These are phyloP conservation scores for Lordiphosa fenestrarum DNA, from an alignment of 2,888 invertebrate genomes.

Conservation along the genomic window DNA sequence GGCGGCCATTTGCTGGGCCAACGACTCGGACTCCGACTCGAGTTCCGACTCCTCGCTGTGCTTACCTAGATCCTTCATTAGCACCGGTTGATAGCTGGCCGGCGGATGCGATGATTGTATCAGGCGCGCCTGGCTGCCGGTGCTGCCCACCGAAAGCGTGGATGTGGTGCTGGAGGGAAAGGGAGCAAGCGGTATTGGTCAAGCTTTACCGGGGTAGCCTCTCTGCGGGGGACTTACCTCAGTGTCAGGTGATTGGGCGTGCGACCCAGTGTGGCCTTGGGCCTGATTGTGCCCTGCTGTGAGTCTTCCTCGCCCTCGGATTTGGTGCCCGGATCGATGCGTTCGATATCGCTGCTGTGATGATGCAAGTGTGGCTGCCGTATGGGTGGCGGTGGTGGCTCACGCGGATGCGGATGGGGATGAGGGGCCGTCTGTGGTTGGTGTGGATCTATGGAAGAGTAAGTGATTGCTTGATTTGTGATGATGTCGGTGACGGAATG, in stretches of 20 bases:
- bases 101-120: slow-evolving; percentile 97
- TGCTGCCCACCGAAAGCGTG: slow-evolving; percentile 95
- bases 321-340: slow-evolving; percentile 87
- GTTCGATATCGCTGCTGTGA: slow-evolving; percentile 81
- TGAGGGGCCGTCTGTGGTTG: slow-evolving; percentile 39
- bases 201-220: neutral
- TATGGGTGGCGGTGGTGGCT: slow-evolving; percentile 71
- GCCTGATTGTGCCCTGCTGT: slow-evolving; percentile 85
- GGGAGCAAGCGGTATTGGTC: slow-evolving; percentile 66
- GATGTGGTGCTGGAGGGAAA: slow-evolving; percentile 89
- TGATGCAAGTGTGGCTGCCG: slow-evolving; percentile 80
- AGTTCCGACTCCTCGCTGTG: slow-evolving; percentile 60
- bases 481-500: slow-evolving; percentile 11
- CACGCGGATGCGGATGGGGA: slow-evolving; percentile 69
- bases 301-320: slow-evolving; percentile 92
- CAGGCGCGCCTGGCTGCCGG: slow-evolving; percentile 94
- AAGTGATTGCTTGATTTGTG: slow-evolving; percentile 62
- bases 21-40: slow-evolving; percentile 71
- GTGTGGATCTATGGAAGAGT: slow-evolving; percentile 76
- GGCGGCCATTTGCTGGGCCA: slow-evolving; percentile 73
- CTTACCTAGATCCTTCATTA: slow-evolving; percentile 95
- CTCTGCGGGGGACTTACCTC: slow-evolving; percentile 81
- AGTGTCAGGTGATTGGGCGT: slow-evolving; percentile 96
- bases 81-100: slow-evolving; percentile 93
- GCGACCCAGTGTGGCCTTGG: slow-evolving; percentile 87